These are phyloP conservation scores for Drosophila nannoptera DNA, from an alignment of 1,140 invertebrate genomes.

Conservation along the genomic window DNA sequence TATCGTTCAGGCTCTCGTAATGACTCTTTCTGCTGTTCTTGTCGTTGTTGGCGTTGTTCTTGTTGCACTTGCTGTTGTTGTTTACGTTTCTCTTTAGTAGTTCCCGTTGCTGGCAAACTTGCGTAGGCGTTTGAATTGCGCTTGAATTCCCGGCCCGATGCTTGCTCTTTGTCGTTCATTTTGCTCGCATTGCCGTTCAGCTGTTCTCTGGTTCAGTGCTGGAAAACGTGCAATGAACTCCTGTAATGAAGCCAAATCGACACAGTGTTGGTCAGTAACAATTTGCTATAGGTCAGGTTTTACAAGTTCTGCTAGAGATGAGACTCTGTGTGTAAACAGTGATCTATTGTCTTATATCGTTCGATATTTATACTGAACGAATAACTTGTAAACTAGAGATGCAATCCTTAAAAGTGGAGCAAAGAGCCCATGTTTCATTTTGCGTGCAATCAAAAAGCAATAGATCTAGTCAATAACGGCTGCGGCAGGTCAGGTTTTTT, in stretches of 20 bases:
- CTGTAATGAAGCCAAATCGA: slow-evolving; percentile 10
- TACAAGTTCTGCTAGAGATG: slow-evolving; percentile 14
- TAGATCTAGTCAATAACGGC: no score
- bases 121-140: slow-evolving; percentile 69
- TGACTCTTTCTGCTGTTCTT: slow-evolving; percentile 23
- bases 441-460: no score
- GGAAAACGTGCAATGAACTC: slow-evolving; percentile 17
- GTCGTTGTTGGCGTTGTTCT: slow-evolving; percentile 33
- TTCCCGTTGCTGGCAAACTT: slow-evolving; percentile 55
- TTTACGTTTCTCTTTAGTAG: slow-evolving; percentile 23
- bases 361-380: not conserved
- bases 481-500: slow-evolving; percentile 16
- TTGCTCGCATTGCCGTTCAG: slow-evolving; percentile 60
- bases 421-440: no score
- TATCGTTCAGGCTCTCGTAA: slow-evolving; percentile 51
- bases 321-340: not conserved
- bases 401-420: no score
- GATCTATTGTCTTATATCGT: not conserved
- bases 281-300: slow-evolving; percentile 13
- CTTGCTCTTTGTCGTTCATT: slow-evolving; percentile 64
- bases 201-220: slow-evolving; percentile 34
- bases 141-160: slow-evolving; percentile 61
- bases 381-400: not conserved
- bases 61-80: slow-evolving; percentile 4
- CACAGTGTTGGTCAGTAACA: slow-evolving; percentile 14